These are phyloP conservation scores for Helicoverpa zea DNA, from an alignment of 1,140 invertebrate species.

Conservation along the genomic window DNA sequence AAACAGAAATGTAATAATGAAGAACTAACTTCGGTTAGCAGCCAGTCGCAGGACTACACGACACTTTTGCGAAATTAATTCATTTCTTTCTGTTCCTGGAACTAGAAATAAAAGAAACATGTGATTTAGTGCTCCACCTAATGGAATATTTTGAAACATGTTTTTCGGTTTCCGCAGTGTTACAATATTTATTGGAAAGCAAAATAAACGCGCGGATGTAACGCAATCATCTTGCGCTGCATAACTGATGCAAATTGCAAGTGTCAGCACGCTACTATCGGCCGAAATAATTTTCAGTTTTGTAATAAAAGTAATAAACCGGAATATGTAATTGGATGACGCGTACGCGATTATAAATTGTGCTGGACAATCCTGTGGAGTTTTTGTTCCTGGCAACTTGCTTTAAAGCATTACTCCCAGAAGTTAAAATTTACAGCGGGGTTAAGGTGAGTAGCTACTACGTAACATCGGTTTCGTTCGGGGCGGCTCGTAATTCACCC, in stretches of 20 bases:
- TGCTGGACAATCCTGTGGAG: conserved; percentile 49
- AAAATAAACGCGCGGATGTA: conserved; percentile 5
- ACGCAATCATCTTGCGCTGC: conserved; percentile 42
- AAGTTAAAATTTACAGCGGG: conserved; percentile 73
- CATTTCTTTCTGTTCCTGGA: conserved; percentile 41
- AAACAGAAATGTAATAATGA: conserved; percentile 85
- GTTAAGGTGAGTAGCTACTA: conserved; percentile 62
- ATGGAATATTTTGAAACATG: conserved; percentile 15
- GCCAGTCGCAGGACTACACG: conserved; percentile 51
- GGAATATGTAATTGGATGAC: conserved; percentile 58
- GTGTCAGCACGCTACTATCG: conserved; percentile 53
- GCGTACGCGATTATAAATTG: conserved; percentile 62
- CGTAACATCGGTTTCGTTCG: conserved; percentile 68
- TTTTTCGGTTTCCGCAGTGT: not conserved
- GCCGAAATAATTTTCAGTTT: conserved; percentile 56
- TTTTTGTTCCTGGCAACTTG: too few species aligned
- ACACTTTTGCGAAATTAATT: conserved; percentile 51
- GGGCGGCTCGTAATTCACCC: conserved; percentile 74
- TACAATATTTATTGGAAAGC: conserved; percentile 26
- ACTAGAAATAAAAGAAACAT: conserved; percentile 37
- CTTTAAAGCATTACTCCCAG: conserved; percentile 45
- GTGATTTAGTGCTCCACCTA: conserved; percentile 24
- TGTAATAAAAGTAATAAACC: conserved; percentile 58
- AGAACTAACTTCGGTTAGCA: conserved; percentile 73
- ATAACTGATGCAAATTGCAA: conserved; percentile 59